Percentiles rank a stretch among this genome's conserved stretches.
Conservation (phyloP, 1,140 invertebrate species). For the Atta texana region DNA sequence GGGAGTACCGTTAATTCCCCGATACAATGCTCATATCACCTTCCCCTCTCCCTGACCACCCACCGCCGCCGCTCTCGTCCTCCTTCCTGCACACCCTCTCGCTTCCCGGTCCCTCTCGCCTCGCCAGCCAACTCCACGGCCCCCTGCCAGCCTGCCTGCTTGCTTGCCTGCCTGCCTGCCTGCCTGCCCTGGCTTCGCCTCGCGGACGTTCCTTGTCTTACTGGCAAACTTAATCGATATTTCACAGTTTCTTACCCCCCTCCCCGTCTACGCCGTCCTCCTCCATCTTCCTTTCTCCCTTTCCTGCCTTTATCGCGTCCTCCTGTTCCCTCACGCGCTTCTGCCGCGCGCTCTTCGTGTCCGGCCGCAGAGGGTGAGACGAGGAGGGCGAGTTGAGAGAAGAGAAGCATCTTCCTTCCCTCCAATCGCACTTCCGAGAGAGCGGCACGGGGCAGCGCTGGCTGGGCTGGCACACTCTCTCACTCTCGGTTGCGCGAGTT, state of each 20-base stretch:
- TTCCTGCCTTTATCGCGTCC: conserved; percentile 55
- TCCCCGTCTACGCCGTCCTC: conserved; percentile 73
- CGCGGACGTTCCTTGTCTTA: conserved; percentile 86
- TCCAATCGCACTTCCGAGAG: conserved; percentile 82
- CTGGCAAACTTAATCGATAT: conserved; percentile 87
- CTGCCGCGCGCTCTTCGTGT: conserved; percentile 79
- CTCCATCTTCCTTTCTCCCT: conserved; percentile 62
- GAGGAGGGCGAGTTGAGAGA: conserved; percentile 64
- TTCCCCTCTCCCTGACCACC: conserved; percentile 82
- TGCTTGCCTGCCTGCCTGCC: conserved; percentile 64
- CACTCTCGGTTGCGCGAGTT: conserved; percentile 74
- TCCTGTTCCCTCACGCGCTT: conserved; percentile 55
- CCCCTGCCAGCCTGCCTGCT: conserved; percentile 63
- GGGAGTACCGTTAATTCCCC: conserved; percentile 86
- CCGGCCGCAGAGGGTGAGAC: conserved; percentile 82
- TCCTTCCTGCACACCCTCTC: conserved; percentile 59
- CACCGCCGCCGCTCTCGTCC: conserved; percentile 68
- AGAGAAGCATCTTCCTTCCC: conserved; percentile 82
- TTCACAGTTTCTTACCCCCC: conserved; percentile 87
- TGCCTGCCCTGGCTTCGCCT: conserved; percentile 77
- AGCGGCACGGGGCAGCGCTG: conserved; percentile 73
- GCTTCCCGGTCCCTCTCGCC: neutral
- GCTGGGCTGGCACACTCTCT: conserved; percentile 68
- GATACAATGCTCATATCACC: conserved; percentile 87
- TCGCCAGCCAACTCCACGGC: conserved; percentile 51